Conservation (phyloP, 2,888 invertebrate genomes). For the Sabatieria punctata region DNA sequence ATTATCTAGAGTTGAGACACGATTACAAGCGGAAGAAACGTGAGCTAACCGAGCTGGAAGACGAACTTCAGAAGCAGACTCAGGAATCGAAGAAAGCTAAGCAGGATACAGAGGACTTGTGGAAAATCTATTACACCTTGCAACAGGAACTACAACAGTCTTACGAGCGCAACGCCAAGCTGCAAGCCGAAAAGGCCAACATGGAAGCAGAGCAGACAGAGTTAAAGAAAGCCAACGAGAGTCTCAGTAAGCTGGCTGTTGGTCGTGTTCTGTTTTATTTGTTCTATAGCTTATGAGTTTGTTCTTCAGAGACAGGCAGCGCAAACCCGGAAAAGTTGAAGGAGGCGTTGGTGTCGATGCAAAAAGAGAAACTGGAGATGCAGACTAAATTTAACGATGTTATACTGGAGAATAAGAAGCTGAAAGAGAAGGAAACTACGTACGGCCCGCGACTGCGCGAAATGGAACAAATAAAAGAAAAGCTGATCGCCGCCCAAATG, state of each 20-base stretch:
- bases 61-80: background rate
- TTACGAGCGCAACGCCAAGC: conserved; percentile 2
- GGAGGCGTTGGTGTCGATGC: conserved; percentile 4
- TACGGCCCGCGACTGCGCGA: conserved; percentile 1
- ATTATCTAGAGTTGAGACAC: background rate
- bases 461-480: background rate
- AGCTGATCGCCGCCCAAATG: background rate
- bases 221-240: background rate
- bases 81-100: conserved; percentile 1
- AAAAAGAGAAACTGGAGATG: conserved; percentile 6
- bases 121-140: conserved; percentile 7
- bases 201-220: background rate
- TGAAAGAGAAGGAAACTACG: conserved; percentile 1
- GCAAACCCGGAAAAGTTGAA: background rate
- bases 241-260: background rate
- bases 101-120: conserved; percentile 7
- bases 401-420: conserved; percentile 6
- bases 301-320: background rate
- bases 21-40: background rate
- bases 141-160: conserved; percentile 7
- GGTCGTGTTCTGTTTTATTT: background rate
- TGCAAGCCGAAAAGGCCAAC: background rate
- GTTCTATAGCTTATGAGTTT: background rate
- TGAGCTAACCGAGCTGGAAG: background rate
- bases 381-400: conserved; percentile 6